These are phyloP conservation scores for Xylota segnis DNA, from an alignment of 2,888 invertebrate genomes.

Conservation along the genomic window DNA sequence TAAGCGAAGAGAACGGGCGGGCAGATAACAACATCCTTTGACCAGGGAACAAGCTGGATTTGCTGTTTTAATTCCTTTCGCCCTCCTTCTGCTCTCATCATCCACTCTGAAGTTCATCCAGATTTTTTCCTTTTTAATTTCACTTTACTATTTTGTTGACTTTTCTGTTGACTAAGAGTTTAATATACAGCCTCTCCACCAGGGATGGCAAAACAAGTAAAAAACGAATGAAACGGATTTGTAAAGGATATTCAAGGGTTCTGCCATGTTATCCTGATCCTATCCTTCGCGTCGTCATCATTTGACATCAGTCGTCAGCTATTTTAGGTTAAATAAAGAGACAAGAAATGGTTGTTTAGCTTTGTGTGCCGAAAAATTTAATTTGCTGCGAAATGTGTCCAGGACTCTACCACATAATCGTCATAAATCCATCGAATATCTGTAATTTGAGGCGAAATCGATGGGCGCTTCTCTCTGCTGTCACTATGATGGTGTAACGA, in stretches of 20 bases:
- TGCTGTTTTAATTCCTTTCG: constrained; percentile 57
- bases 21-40: constrained; percentile 59
- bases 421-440: constrained; percentile 51
- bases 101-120: neutral
- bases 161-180: constrained; percentile 76
- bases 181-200: constrained; percentile 61
- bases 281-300: constrained; percentile 68
- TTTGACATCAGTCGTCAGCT: constrained; percentile 62
- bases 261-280: constrained; percentile 44
- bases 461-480: neutral
- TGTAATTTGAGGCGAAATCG: constrained; percentile 59
- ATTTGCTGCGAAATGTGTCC: constrained; percentile 49
- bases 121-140: constrained; percentile 58
- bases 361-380: constrained; percentile 23
- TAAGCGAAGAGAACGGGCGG: constrained; percentile 14
- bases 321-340: constrained; percentile 40
- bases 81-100: neutral
- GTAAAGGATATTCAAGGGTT: constrained; percentile 56
- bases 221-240: constrained; percentile 48
- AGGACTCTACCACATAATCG: constrained; percentile 22
- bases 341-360: constrained; percentile 11
- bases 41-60: constrained; percentile 65
- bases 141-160: constrained; percentile 63
- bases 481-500: constrained; percentile 18
- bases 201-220: constrained; percentile 15